Base-by-base conservation (phyloP, 2,797 vertebrate species). In the Argya squamiceps region DNA sequence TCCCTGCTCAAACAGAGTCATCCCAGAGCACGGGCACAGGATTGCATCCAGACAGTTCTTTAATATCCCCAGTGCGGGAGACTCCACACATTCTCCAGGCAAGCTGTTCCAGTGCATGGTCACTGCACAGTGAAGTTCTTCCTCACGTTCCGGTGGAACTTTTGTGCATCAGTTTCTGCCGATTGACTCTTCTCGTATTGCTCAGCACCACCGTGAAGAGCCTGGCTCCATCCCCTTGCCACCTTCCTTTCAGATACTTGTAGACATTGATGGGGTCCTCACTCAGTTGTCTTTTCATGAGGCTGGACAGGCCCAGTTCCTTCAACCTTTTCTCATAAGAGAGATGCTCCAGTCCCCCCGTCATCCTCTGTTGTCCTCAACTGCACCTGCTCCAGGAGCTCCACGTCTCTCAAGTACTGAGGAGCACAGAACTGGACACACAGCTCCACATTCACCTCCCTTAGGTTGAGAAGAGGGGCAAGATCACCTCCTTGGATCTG, bases 261-360 rank as follows among this genome's bases (percentile, higher is more conserved):
- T 0, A 32, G 2, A 32, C 12, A 23, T 8, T 29, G 26, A 68
- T 14, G 16, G 27, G 4, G 13, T 10, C 7, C 2, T 3, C 10
- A 32, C 36, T 43, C 27, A 36, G 62, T 15, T 0, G 0, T 47
- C 18, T 52, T 22, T 36, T 37, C 63, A 41, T 0, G 0, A 44
- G 29, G n/a, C n/a, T 70, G 20, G 9, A 26, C 32, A 46, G 52
- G 10, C 8, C 23, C 46, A 22, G 30, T 13, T 83, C 43, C 11
- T 5, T 22, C 49, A 56, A 43, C n/a, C 14, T 58, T 70, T 56
- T 2, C 17, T 50, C 12, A 0, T 15, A 56, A 24, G 5, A 46
- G 26, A 29, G 17, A 56, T 26, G 29, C 23, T 70, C n/a, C 49
- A 56, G 37, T 29, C 23, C 7, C 19, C 19, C 29, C 26, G 0